These are phyloP conservation scores for Atractosteus spatula DNA, from an alignment of 2,113 vertebrate species.

Conservation along the genomic window DNA sequence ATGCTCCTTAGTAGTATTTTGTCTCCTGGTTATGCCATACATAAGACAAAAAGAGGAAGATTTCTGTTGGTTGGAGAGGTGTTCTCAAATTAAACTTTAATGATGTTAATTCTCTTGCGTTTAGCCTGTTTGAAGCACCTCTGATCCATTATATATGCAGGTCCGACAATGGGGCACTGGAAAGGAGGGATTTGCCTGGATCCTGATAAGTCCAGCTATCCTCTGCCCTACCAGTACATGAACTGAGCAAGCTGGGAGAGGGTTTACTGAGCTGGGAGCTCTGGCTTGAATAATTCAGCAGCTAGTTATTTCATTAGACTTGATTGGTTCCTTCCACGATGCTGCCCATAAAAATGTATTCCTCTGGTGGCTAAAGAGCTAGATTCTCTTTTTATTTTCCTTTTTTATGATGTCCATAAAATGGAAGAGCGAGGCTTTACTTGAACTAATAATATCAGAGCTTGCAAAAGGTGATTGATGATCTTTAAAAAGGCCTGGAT, in stretches of 20 bases:
- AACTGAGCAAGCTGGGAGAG: neutral
- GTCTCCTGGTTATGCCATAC: no score
- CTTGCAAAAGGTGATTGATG: constrained; percentile 82
- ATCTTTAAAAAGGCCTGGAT: constrained; percentile 84
- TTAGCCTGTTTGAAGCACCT: no score
- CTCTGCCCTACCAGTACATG: no score
- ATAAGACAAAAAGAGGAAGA: no score
- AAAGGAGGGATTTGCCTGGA: no score
- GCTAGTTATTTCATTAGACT: constrained; percentile 69
- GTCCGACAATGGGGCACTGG: no score
- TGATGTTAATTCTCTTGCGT: no score
- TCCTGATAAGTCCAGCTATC: no score
- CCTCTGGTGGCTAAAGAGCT: constrained; percentile 62
- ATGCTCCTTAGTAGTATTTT: no score
- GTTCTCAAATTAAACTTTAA: no score
- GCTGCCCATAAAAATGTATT: constrained; percentile 74
- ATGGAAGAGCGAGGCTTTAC: constrained; percentile 84
- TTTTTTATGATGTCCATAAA: constrained; percentile 85
- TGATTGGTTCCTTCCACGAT: constrained; percentile 68
- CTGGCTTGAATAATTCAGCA: constrained; percentile 54
- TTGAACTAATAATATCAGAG: constrained; percentile 86
- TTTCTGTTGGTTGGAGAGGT: no score
- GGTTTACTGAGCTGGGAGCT: neutral
- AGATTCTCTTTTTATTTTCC: constrained; percentile 50
- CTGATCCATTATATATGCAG: no score